phyloP scores from a whole-genome alignment of 2,888 invertebrate species.

The Heteromyza rotundicornis region DNA sequence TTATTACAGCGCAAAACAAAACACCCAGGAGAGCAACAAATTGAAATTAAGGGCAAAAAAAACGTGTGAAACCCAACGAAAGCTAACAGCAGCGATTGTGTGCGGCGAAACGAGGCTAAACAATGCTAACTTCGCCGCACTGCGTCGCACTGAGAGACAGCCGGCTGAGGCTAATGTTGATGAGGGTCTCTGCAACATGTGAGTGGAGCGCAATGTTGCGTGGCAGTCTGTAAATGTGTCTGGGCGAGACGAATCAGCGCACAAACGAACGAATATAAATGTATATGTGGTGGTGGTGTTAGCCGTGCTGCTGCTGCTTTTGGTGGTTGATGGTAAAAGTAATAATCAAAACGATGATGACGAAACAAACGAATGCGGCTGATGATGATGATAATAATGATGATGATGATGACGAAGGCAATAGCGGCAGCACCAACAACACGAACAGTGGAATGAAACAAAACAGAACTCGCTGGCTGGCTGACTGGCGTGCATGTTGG shows the following conservation, averaged over 20 bases:
- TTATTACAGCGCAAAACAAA: not conserved
- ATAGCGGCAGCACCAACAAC: not conserved
- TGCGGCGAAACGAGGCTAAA: not conserved
- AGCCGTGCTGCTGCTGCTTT: not conserved
- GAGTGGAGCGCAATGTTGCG: no score
- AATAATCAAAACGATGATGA: not conserved
- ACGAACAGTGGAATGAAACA: conserved; percentile 18
- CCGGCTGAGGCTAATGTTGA: no score
- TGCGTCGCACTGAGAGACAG: no score
- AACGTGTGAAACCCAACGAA: not conserved
- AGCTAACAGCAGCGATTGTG: not conserved
- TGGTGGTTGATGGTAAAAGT: conserved; percentile 5
- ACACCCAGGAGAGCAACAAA: conserved; percentile 21
- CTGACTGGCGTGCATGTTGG: not conserved
- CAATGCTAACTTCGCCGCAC: not conserved
- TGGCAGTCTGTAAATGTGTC: no score
- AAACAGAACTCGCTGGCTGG: conserved; percentile 6
- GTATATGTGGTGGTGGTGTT: no score
- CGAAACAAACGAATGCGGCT: conserved; percentile 2
- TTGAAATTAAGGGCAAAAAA: conserved; percentile 11
- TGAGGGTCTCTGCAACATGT: no score
- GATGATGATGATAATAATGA: conserved; percentile 12
- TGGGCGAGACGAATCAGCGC: no score
- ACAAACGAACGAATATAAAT: no score
- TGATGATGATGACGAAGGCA: not conserved